phyloP scores from a whole-genome alignment of 1,140 invertebrate genomes.

The Nasonia giraulti region DNA sequence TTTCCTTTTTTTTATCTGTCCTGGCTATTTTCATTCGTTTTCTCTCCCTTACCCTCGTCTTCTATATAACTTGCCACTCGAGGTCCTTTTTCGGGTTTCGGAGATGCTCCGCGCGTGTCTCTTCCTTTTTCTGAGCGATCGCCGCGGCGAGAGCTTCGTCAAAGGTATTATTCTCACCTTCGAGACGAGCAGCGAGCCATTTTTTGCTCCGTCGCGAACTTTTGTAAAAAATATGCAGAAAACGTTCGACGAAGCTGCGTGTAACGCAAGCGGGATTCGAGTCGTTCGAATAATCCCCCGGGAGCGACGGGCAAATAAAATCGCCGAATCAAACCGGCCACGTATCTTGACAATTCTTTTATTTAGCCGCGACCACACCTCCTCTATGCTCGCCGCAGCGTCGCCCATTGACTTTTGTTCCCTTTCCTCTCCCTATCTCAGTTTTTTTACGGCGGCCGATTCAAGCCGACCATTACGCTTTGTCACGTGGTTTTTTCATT shows the following conservation, averaged over 20 bases:
- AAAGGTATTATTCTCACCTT: not conserved
- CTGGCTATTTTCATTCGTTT: constrained; percentile 21
- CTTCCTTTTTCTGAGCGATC: not conserved
- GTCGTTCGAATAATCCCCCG: not conserved
- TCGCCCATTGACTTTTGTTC: constrained; percentile 9
- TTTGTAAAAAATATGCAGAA: not conserved
- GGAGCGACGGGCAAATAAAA: constrained; percentile 8
- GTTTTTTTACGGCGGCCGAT: constrained; percentile 45
- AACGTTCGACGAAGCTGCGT: no score
- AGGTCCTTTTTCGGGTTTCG: not conserved
- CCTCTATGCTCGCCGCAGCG: not conserved
- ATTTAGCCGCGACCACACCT: constrained; percentile 15
- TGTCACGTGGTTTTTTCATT: constrained; percentile 52
- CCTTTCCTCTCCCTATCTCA: not conserved
- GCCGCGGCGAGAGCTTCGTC: not conserved
- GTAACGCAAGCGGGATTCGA: no score
- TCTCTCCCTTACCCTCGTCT: not conserved
- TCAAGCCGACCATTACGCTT: constrained; percentile 52
- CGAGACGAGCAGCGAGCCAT: no score
- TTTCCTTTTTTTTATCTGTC: not conserved
- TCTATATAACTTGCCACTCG: not conserved
- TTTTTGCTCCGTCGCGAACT: not conserved
- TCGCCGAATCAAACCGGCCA: not conserved
- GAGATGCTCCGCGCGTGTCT: not conserved
- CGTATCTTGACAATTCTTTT: constrained; percentile 3